Conservation (phyloP, 2,113 vertebrate species). For the Callipepla squamata region DNA sequence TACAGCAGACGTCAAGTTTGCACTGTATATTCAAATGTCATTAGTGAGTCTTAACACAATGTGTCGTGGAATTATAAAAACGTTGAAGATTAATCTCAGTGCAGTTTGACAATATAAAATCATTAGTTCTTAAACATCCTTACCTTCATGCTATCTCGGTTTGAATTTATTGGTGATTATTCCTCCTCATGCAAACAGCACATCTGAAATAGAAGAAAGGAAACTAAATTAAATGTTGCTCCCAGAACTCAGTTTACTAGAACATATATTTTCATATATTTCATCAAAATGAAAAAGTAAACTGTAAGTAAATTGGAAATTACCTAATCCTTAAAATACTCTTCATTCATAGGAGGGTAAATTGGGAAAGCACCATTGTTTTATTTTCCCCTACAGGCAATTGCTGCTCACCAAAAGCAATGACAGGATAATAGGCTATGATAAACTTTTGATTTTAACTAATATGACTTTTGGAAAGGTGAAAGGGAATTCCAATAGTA, state of each 20-base stretch:
- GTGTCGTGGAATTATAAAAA: neutral
- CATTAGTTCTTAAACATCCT: neutral
- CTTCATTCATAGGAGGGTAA: neutral
- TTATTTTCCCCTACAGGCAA: neutral
- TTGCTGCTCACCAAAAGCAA: neutral
- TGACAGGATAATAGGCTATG: neutral
- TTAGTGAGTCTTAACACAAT: slow-evolving; percentile 18
- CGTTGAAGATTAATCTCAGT: slow-evolving; percentile 31
- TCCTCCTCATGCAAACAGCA: neutral
- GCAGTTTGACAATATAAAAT: neutral
- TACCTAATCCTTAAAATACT: neutral
- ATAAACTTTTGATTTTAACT: neutral
- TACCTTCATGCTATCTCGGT: neutral
- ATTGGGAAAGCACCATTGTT: neutral
- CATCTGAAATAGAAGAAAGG: neutral
- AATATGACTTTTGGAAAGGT: neutral
- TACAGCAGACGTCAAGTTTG: slow-evolving; percentile 1
- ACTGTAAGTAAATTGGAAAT: neutral
- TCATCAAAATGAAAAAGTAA: neutral
- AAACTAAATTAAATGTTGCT: neutral
- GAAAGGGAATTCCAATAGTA: neutral
- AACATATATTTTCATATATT: neutral
- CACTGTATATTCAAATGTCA: neutral
- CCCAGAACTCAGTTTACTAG: neutral
- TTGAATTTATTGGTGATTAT: neutral